Base-by-base conservation (phyloP, 2,797 vertebrate species). In the Pelobates cultripes region DNA sequence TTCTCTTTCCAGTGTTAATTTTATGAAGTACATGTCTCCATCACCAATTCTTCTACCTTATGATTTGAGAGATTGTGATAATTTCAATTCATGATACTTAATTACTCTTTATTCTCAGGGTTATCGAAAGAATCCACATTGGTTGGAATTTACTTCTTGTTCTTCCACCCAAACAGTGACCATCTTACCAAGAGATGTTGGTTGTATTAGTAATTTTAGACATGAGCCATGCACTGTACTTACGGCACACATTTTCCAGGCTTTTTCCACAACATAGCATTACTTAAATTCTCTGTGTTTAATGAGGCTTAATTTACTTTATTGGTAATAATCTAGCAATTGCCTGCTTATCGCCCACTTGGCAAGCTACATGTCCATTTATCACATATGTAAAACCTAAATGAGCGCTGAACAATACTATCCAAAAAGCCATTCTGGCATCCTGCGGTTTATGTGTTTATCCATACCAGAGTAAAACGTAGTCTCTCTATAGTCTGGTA, bases 381-480 rank as follows among this genome's bases (percentile, higher is more conserved):
- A 72, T 78, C n/a, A 78, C n/a, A 63, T 13, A 42, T 15, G 9
- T 8, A 70, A 70, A 55, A 45, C 14, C 53, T 47, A 78, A 66
- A 43, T 6, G 51, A 64, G 61, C 63, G 40, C n/a, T 4, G 28
- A 70, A 14, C 67, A 61, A 51, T 8, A 3, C 13, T 45, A n/a
- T 70, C 60, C 66, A 45, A 71, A 51, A 73, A 78, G 51, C 10
- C 53, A 66, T 61, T 61, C 6, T 41, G 63, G 64, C 43, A 69
- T 61, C 10, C 9, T 51, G 53, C 45, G 66, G 76, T 83, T 74
- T 83, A 73, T 78, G 81, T 69, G 28, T 78, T 70, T 83, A 43
- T 83, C 66, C 67, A 42, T n/a, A 64, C 15, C 45, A 43, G 44
- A 14, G n/a, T 75, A 17, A 53, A 55, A 66, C 43, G 60, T 55